Conservation (phyloP, 2,113 vertebrate species). For the Nothoprocta perdicaria region DNA sequence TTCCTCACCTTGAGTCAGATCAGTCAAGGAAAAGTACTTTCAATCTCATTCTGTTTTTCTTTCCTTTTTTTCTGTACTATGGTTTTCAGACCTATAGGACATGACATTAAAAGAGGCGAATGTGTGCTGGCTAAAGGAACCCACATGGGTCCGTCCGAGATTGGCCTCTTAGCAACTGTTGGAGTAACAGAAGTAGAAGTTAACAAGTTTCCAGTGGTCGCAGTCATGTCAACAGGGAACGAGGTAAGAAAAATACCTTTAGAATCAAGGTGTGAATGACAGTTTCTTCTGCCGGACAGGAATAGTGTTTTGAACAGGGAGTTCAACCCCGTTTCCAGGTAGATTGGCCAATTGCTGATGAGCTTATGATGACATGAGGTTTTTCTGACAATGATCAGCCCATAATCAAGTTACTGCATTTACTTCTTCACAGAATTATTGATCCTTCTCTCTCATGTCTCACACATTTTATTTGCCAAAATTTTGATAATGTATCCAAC, state of each 20-base stretch:
- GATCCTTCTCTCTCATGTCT: not conserved
- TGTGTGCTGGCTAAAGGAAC: slow-evolving; percentile 97
- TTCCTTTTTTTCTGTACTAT: slow-evolving; percentile 31
- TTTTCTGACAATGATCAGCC: not conserved
- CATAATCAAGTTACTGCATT: not conserved
- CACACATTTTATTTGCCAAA: not conserved
- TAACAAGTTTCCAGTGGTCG: slow-evolving; percentile 98
- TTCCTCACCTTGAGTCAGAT: not conserved
- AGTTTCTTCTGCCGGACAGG: not conserved
- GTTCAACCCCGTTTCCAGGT: not conserved
- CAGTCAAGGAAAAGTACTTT: slow-evolving; percentile 20
- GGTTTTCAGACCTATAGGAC: slow-evolving; percentile 92
- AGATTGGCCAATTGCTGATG: not conserved
- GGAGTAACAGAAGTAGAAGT: slow-evolving; percentile 99
- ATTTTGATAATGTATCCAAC: not conserved
- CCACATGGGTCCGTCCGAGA: slow-evolving; percentile 98
- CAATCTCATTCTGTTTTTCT: slow-evolving; percentile 6
- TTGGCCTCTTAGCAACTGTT: slow-evolving; percentile 96
- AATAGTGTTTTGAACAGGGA: not conserved
- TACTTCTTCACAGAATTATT: not conserved
- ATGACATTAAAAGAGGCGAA: slow-evolving; percentile 98
- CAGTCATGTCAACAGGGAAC: slow-evolving; percentile 98
- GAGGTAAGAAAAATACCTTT: slow-evolving; percentile 83
- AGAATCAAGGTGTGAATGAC: not conserved
- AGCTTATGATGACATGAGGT: not conserved